Conservation (phyloP, 2,888 invertebrate genomes). For the Eristalis arbustorum region DNA sequence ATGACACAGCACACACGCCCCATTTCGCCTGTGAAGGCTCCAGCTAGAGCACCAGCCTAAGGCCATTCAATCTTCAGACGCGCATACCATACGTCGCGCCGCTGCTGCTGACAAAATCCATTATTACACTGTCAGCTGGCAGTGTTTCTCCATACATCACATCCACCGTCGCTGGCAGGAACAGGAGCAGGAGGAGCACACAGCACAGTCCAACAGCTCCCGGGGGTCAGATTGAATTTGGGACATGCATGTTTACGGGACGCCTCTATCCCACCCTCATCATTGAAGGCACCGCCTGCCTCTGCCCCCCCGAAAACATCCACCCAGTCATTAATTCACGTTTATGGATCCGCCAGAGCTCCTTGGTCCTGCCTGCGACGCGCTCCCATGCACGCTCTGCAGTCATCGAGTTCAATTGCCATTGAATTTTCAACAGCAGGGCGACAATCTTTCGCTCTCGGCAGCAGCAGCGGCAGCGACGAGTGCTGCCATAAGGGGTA, state of each 20-base stretch:
- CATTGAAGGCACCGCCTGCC: background rate
- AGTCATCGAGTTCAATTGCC: slow-evolving; percentile 33
- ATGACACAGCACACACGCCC: slow-evolving; percentile 56
- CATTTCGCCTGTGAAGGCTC: background rate
- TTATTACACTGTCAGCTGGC: slow-evolving; percentile 63
- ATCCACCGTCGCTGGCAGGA: slow-evolving; percentile 2
- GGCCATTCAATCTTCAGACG: slow-evolving; percentile 14
- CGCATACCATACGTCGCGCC: slow-evolving; percentile 36
- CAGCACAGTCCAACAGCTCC: slow-evolving; percentile 58
- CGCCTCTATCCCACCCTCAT: slow-evolving; percentile 17
- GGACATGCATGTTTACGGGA: slow-evolving; percentile 67
- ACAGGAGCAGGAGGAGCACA: background rate
- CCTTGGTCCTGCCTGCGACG: background rate
- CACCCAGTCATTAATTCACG: slow-evolving; percentile 60
- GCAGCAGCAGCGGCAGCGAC: background rate
- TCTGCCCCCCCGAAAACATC: slow-evolving; percentile 25
- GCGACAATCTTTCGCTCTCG: slow-evolving; percentile 15
- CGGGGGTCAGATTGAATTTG: slow-evolving; percentile 70
- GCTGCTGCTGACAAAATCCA: slow-evolving; percentile 56
- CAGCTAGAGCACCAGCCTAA: slow-evolving; percentile 12
- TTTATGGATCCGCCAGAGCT: slow-evolving; percentile 46
- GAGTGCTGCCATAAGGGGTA: slow-evolving; percentile 48
- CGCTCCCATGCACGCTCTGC: background rate
- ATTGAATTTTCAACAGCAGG: slow-evolving; percentile 46
- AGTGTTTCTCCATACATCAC: slow-evolving; percentile 59